These are phyloP conservation scores for Halocaridina rubra DNA, from an alignment of 2,888 invertebrate genomes.

Conservation along the genomic window DNA sequence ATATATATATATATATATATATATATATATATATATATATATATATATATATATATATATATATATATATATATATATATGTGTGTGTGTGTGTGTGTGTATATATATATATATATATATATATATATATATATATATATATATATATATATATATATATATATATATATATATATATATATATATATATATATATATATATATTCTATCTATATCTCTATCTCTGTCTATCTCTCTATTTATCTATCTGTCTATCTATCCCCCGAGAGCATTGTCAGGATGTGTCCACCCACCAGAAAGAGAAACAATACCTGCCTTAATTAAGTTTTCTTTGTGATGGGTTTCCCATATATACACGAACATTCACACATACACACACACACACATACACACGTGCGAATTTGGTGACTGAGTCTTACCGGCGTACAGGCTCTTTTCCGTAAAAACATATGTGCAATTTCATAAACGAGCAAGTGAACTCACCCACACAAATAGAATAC, in stretches of 20 bases:
- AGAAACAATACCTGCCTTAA: background rate
- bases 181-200: background rate
- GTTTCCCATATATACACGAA: background rate
- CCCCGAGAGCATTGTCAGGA: background rate
- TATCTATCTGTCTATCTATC: constrained; percentile 22
- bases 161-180: constrained; percentile 7
- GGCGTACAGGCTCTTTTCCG: no score
- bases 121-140: background rate
- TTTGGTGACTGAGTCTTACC: no score
- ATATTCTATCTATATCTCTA: constrained; percentile 2
- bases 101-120: background rate
- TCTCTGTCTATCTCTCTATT: constrained; percentile 21
- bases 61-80: background rate
- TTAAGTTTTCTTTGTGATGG: background rate
- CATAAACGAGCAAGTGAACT: no score
- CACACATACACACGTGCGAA: background rate
- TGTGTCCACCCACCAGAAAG: background rate
- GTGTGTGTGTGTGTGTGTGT: background rate
- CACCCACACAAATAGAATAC: no score
- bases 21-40: constrained; percentile 21
- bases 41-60: background rate
- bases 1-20: background rate
- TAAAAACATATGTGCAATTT: no score
- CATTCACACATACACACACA: background rate
- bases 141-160: background rate